Base-by-base conservation (phyloP, 2,888 invertebrate species). In the Nesidiocoris tenuis region DNA sequence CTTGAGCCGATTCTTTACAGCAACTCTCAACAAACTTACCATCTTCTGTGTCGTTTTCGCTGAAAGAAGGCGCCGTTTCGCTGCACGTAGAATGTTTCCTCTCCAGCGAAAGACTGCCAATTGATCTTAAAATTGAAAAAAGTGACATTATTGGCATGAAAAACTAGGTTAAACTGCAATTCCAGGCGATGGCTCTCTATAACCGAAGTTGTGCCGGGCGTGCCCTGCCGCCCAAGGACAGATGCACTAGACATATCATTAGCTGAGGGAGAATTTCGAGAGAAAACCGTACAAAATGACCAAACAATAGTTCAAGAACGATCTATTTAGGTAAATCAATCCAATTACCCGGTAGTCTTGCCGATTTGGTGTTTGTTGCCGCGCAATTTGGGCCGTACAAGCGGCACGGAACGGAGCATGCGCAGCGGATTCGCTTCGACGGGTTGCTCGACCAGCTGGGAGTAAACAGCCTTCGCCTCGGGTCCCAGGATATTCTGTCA, bases 391-490 rank as follows among this genome's bases (percentile, higher is more conserved):
- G 87, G 86, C 71, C 87, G 85, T 16, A 89, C 87, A 16, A 87
- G 84, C 0, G 88, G 88, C 61, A 87, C 81, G 9, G 88, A 87
- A 56, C 89, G 85, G 74, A 91, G 84, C 86, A 90, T 88, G 79
- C 90, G 84, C 80, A 91, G 83, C 0, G 91, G 91, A 83, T 91
- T 91, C 7, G 79, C 79, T 59, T 80, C 80, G 24, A 80, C 79
- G 61, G 90, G 89, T 79, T 90, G 88, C 82, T 96, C 96, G 74
- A 98, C 95, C 70, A 98, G 86, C 81, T 93, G 91, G 82, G 94
- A 92, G 86, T 98, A 98, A 0, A 96, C 98, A 82, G 93, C 90
- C 82, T 94, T 95, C 64, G 95, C 93, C 84, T 96, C 95, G 91
- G 18, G 74, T 16, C 74, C 74, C 57, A 74, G 65, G 39, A 74